Percentiles rank a stretch among this genome's conserved stretches.
Evolutionary conservation across 2,113 vertebrate genomes (phyloP).

Genomic region (Nycticorax nycticorax): DNA sequence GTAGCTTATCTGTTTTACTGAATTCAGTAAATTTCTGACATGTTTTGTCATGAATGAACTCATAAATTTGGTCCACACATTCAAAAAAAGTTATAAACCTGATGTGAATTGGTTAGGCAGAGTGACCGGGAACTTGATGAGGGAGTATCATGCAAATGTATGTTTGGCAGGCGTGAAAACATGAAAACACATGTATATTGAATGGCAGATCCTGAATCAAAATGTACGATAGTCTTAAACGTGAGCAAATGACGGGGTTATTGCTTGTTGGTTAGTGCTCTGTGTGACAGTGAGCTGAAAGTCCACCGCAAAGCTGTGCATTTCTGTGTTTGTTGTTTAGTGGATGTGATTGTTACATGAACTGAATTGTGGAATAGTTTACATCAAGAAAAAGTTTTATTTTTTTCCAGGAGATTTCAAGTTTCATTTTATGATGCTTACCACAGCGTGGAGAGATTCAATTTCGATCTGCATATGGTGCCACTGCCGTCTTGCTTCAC

Average conservation of each 20-base stretch:
- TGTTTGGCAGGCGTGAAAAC: not conserved
- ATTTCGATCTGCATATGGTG: constrained; percentile 92
- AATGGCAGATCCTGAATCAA: not conserved
- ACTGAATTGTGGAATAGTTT: not conserved
- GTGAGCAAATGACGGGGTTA: not conserved
- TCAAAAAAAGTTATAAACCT: not conserved
- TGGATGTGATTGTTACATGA: not conserved
- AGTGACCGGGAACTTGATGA: not conserved
- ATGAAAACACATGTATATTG: accelerated
- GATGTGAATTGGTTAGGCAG: not conserved
- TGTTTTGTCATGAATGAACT: not conserved
- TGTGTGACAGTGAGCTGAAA: not conserved
- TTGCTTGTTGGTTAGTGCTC: not conserved
- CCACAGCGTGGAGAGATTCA: constrained; percentile 90
- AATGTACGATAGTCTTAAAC: accelerated
- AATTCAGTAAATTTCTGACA: not conserved
- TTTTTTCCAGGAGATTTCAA: not conserved
- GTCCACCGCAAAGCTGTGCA: accelerated
- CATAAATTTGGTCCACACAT: not conserved
- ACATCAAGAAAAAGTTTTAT: not conserved
- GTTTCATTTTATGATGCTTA: constrained; percentile 54
- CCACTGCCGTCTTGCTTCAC: constrained; percentile 89
- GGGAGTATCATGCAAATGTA: not conserved
- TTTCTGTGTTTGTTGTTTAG: no score
- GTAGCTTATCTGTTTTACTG: not conserved